These are phyloP conservation scores for Drosophila yakuba DNA, from an alignment of 1,140 invertebrate genomes.

Conservation along the genomic window DNA sequence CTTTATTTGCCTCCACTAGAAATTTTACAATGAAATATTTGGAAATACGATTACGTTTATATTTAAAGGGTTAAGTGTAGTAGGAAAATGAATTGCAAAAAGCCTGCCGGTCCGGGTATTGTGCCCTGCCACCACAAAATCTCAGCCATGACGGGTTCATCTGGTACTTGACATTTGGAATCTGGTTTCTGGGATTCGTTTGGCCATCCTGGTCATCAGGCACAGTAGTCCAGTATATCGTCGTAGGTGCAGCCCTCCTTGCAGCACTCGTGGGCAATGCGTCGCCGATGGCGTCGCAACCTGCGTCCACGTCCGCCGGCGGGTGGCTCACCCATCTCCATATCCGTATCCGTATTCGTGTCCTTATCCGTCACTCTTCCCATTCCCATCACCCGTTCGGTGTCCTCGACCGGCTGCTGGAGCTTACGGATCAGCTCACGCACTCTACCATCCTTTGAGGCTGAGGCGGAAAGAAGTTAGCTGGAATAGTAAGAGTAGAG, in stretches of 20 bases:
- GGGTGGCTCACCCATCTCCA: not conserved
- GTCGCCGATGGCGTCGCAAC: constrained; percentile 51
- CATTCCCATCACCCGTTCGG: not conserved
- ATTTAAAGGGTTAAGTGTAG: constrained; percentile 60
- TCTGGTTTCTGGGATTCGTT: constrained; percentile 6
- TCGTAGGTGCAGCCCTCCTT: constrained; percentile 68
- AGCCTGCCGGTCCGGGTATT: constrained; percentile 17
- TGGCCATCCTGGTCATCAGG: constrained; percentile 18
- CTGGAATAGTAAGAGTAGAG: too few relatives aligned
- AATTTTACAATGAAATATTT: constrained; percentile 81
- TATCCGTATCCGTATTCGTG: not conserved
- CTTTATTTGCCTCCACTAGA: constrained; percentile 76
- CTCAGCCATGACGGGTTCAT: constrained; percentile 8
- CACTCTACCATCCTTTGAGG: constrained; percentile 15
- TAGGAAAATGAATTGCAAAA: constrained; percentile 62
- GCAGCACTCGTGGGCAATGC: constrained; percentile 67
- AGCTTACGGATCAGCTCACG: constrained; percentile 8
- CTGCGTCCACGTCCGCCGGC: constrained; percentile 19
- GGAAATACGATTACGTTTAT: constrained; percentile 64
- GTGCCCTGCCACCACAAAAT: not conserved
- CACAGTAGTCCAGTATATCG: constrained; percentile 61
- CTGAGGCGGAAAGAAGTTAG: constrained; percentile 9
- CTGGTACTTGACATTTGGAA: not conserved
- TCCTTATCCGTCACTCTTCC: not conserved
- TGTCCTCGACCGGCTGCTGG: not conserved